Evolutionary conservation across 2,113 vertebrate genomes (phyloP).

Genomic region (Microtus pennsylvanicus): DNA sequence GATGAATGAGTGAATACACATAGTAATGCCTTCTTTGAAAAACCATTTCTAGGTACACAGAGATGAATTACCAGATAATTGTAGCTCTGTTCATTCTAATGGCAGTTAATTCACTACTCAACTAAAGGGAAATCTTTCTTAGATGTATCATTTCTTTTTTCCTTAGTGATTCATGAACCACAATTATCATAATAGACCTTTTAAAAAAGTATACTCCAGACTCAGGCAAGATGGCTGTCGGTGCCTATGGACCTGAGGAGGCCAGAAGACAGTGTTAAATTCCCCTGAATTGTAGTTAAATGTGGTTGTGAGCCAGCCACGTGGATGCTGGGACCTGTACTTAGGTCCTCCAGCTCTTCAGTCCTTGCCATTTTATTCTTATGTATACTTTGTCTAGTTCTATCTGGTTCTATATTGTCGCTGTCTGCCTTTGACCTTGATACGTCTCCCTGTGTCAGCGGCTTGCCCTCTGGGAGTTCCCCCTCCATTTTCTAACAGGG

Average conservation of each 20-base stretch:
- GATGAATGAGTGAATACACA: background rate
- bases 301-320: background rate
- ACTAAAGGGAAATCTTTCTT: slow-evolving; percentile 37
- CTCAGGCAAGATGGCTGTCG: background rate
- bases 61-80: slow-evolving; percentile 46
- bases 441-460: background rate
- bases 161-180: slow-evolving; percentile 5
- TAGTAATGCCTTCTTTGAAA: slow-evolving; percentile 27
- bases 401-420: background rate
- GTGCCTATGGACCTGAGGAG: background rate
- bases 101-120: background rate
- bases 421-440: background rate
- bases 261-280: background rate
- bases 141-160: slow-evolving; percentile 5
- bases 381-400: background rate
- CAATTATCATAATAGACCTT: background rate
- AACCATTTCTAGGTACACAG: background rate
- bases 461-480: background rate
- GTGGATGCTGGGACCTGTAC: background rate
- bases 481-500: background rate
- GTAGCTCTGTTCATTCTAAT: slow-evolving; percentile 10
- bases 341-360: background rate
- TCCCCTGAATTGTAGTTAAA: background rate
- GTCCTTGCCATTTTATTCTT: background rate
- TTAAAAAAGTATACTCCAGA: background rate